A percentile compares a stretch with the other conserved stretches of the same genome.
Conservation (phyloP, 2,113 vertebrate species). For the Chloebia gouldiae region DNA sequence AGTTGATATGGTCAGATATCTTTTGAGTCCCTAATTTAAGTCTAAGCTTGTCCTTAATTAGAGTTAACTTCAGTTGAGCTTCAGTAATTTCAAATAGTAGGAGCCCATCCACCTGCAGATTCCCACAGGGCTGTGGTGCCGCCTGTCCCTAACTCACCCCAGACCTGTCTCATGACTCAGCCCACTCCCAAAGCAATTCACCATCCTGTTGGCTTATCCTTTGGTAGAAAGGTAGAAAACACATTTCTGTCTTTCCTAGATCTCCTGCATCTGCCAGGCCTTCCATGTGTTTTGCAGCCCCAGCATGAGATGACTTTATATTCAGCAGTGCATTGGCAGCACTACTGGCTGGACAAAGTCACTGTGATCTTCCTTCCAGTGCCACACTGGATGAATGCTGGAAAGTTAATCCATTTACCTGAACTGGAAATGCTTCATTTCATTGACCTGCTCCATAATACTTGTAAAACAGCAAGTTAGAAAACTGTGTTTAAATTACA, state of each 20-base stretch:
- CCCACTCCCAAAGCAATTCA: neutral
- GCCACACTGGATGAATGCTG: neutral
- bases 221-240: neutral
- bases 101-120: neutral
- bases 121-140: neutral
- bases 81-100: neutral
- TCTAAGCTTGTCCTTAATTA: neutral
- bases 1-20: neutral
- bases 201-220: neutral
- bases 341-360: neutral
- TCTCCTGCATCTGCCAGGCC: neutral
- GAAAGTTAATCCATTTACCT: neutral
- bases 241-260: slow-evolving; percentile 21
- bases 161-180: neutral
- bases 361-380: neutral
- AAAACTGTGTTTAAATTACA: neutral
- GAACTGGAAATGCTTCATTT: neutral
- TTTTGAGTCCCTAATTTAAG: neutral
- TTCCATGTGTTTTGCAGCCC: neutral
- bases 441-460: neutral
- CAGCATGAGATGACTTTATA: slow-evolving; percentile 41
- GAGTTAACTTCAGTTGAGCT: neutral
- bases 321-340: slow-evolving; percentile 4
- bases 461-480: neutral
- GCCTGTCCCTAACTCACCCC: neutral